Conservation (phyloP, 2,888 invertebrate genomes). For the Laspeyria flexula region DNA sequence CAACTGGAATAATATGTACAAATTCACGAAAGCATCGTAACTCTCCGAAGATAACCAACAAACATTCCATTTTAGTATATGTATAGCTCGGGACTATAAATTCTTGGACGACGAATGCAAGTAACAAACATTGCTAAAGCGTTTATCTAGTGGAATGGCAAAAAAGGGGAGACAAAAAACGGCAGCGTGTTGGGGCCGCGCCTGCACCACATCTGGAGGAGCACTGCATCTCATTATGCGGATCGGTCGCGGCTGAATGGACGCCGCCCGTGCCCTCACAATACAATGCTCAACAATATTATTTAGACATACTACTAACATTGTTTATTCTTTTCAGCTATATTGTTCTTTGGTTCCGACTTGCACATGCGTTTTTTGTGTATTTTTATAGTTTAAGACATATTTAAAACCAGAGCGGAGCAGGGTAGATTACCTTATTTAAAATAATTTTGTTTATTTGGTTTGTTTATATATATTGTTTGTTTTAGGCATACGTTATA, state of each 20-base stretch:
- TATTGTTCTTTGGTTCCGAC: constrained; percentile 29
- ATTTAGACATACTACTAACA: constrained; percentile 36
- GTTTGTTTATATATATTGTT: too few relatives aligned
- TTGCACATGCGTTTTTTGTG: constrained; percentile 10
- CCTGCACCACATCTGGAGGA: constrained; percentile 83
- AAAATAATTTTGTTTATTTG: too few relatives aligned
- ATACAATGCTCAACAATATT: constrained; percentile 59
- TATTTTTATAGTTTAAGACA: too few relatives aligned
- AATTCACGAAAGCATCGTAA: background rate
- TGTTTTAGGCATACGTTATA: too few relatives aligned
- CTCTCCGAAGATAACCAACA: background rate
- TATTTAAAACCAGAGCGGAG: too few relatives aligned
- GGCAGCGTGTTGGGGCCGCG: constrained; percentile 70
- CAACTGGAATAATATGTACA: background rate
- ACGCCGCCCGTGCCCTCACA: constrained; percentile 56
- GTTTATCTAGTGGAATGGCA: constrained; percentile 41
- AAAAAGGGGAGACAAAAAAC: constrained; percentile 67
- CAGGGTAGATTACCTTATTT: too few relatives aligned
- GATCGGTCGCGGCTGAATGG: constrained; percentile 76
- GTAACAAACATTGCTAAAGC: constrained; percentile 34
- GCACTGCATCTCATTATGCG: constrained; percentile 81
- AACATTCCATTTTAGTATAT: background rate
- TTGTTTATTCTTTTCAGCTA: constrained; percentile 34
- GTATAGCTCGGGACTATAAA: constrained; percentile 5
- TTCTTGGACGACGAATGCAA: constrained; percentile 13